Evolutionary conservation across 1,140 invertebrate genomes (phyloP).

Genomic region (Adoxophyes honmai): DNA sequence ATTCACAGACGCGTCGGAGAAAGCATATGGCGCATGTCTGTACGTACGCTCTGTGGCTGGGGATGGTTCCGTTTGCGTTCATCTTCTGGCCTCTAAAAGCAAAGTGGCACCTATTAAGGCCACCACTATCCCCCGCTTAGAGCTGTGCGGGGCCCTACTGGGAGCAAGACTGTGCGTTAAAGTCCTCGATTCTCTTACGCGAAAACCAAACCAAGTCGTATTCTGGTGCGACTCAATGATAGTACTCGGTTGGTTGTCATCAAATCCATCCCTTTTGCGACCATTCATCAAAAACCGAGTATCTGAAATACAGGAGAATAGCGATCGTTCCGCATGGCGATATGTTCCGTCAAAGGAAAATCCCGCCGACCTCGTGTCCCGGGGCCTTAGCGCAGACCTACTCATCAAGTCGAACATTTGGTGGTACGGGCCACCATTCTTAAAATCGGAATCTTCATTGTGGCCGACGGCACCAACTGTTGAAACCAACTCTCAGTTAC

Average conservation of each 20-base stretch:
- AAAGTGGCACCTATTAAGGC: background rate
- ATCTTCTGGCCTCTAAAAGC: background rate
- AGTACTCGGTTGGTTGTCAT: constrained; percentile 5
- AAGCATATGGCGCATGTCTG: background rate
- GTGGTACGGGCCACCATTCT: background rate
- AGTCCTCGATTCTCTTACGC: background rate
- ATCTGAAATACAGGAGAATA: constrained; percentile 14
- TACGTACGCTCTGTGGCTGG: background rate
- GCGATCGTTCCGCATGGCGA: background rate
- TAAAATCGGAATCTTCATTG: background rate
- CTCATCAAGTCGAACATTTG: constrained; percentile 13
- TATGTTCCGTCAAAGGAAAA: constrained; percentile 22
- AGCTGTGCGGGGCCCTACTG: background rate
- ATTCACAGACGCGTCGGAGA: background rate
- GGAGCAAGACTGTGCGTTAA: background rate
- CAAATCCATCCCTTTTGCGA: background rate
- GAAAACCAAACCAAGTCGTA: background rate
- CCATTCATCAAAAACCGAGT: background rate
- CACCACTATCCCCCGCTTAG: background rate
- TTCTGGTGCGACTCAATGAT: constrained; percentile 17
- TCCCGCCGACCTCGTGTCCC: constrained; percentile 24
- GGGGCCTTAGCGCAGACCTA: constrained; percentile 19
- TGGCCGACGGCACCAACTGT: background rate
- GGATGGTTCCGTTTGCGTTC: background rate
- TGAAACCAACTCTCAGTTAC: background rate